Evolutionary conservation across 1,140 invertebrate species (phyloP).

Genomic region (Lutraria rhynchaena): DNA sequence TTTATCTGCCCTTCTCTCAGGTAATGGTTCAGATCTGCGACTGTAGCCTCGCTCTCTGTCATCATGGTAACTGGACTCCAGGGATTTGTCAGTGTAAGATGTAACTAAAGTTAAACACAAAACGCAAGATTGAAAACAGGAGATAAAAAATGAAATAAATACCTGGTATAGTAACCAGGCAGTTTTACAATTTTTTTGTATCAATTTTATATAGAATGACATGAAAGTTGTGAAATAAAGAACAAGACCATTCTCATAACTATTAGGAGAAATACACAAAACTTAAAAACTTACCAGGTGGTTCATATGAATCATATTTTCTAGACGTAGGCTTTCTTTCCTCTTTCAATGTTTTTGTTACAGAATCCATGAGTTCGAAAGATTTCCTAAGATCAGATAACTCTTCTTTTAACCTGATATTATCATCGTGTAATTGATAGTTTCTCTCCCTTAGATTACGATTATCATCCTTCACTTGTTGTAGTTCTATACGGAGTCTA

Average conservation of each 20-base stretch:
- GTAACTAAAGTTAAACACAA: too few relatives aligned
- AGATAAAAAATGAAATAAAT: too few relatives aligned
- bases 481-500: slow-evolving; percentile 50
- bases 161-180: too few relatives aligned
- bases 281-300: slow-evolving; percentile 3
- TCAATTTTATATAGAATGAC: too few relatives aligned
- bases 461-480: slow-evolving; percentile 57
- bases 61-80: slow-evolving; percentile 31
- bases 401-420: slow-evolving; percentile 50
- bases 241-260: too few relatives aligned
- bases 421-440: slow-evolving; percentile 58
- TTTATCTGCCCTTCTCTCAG: slow-evolving; percentile 13
- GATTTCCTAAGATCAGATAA: slow-evolving; percentile 47
- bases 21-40: slow-evolving; percentile 5
- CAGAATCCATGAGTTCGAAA: slow-evolving; percentile 34
- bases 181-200: too few relatives aligned
- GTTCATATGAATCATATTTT: slow-evolving; percentile 27
- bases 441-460: slow-evolving; percentile 59
- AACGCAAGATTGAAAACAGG: too few relatives aligned
- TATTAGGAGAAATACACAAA: background rate
- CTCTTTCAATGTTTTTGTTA: slow-evolving; percentile 8
- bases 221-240: too few relatives aligned
- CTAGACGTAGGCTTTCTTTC: background rate
- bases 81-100: background rate
- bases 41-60: slow-evolving; percentile 8